Conservation (phyloP, 1,140 invertebrate species). For the Gryon sp. region DNA sequence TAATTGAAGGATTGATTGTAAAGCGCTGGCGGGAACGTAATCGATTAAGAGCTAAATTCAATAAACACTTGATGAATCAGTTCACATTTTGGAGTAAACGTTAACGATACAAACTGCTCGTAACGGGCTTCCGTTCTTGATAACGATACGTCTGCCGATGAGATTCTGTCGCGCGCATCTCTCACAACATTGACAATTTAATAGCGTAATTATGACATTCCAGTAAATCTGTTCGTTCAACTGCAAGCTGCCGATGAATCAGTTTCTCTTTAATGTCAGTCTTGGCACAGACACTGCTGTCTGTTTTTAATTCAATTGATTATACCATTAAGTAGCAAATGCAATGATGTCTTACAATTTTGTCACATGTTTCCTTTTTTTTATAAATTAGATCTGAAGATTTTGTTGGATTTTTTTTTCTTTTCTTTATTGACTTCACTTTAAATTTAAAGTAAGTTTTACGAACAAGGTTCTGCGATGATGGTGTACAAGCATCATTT, state of each 20-base stretch:
- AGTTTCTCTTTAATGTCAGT: conserved; percentile 3
- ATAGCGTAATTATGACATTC: conserved; percentile 33
- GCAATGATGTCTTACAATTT: too few species aligned
- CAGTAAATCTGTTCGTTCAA: conserved; percentile 10
- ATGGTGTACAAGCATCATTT: neutral
- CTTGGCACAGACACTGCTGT: neutral
- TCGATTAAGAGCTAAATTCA: conserved; percentile 13
- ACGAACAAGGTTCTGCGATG: neutral
- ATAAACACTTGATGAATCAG: conserved; percentile 35
- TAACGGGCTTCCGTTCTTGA: conserved; percentile 12
- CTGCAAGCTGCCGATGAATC: neutral
- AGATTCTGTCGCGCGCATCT: conserved; percentile 14
- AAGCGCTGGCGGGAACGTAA: conserved; percentile 1
- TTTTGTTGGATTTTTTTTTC: too few species aligned
- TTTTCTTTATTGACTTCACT: too few species aligned
- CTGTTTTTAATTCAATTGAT: neutral
- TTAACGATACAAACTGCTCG: conserved; percentile 10
- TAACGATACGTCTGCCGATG: conserved; percentile 18
- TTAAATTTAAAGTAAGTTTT: conserved; percentile 22
- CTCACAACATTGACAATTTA: conserved; percentile 18
- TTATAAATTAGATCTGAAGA: too few species aligned
- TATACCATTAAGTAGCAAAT: too few species aligned
- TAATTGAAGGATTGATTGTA: neutral
- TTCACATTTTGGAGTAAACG: neutral
- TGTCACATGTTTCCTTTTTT: too few species aligned